These are phyloP conservation scores for Lagenorhynchus albirostris DNA, from an alignment of 2,113 vertebrate genomes.

Conservation along the genomic window DNA sequence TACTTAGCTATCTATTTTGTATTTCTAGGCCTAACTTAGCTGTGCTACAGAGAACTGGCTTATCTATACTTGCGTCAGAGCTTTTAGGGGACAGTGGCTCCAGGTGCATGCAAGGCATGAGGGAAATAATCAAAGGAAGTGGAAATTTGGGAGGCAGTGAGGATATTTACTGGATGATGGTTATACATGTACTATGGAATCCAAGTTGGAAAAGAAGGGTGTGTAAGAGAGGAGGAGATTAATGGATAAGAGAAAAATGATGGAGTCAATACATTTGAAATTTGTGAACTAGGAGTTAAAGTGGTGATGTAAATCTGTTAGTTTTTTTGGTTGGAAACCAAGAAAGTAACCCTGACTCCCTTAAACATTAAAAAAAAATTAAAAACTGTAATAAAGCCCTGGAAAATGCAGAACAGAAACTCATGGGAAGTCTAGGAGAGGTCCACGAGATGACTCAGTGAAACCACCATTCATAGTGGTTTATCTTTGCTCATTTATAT, in stretches of 20 bases:
- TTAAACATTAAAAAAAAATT: neutral
- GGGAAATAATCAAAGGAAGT: neutral
- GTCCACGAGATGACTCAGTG: neutral
- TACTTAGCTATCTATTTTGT: neutral
- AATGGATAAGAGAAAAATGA: neutral
- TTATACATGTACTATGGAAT: neutral
- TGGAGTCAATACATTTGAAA: neutral
- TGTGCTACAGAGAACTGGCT: neutral
- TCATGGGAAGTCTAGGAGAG: neutral
- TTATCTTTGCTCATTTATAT: neutral
- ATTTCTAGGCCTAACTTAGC: neutral
- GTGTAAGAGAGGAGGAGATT: neutral
- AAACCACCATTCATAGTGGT: neutral
- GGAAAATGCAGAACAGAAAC: neutral
- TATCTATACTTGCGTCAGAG: neutral
- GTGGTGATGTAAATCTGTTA: neutral
- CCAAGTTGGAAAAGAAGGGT: neutral
- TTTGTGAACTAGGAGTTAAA: neutral
- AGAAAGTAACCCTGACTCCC: neutral
- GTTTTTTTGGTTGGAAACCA: neutral
- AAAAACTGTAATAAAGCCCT: neutral
- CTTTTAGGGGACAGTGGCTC: neutral
- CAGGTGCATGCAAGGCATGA: neutral
- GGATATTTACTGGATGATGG: neutral
- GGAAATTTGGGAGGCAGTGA: neutral